phyloP scores from a whole-genome alignment of 2,113 vertebrate species.

The Ceyx margarethae region DNA sequence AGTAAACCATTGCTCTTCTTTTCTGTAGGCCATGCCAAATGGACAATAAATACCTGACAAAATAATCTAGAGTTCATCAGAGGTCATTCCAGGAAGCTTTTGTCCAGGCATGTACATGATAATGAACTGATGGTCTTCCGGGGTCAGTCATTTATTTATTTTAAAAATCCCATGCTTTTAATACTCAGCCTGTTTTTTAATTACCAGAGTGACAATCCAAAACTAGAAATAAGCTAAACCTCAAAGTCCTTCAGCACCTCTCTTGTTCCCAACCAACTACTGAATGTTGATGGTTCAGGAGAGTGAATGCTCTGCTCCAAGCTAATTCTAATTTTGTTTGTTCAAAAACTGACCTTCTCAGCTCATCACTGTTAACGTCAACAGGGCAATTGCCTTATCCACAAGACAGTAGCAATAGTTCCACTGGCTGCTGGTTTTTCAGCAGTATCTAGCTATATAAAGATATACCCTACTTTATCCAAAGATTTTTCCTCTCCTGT shows the following conservation, averaged over 20 bases:
- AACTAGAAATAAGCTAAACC: background rate
- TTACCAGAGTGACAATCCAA: background rate
- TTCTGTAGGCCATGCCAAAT: background rate
- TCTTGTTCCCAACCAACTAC: background rate
- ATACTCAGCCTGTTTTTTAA: background rate
- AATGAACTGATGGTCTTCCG: background rate
- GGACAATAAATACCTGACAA: slow-evolving; percentile 46
- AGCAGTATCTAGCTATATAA: background rate
- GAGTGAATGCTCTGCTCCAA: background rate
- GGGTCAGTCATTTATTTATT: background rate
- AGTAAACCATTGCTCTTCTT: background rate
- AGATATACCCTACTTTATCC: background rate
- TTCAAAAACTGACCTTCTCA: background rate
- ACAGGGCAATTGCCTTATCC: background rate
- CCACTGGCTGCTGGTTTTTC: background rate
- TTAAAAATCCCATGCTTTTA: background rate
- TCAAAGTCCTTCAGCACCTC: background rate
- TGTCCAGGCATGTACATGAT: background rate
- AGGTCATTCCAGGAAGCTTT: background rate
- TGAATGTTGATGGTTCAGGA: background rate
- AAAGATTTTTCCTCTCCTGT: background rate
- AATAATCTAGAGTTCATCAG: slow-evolving; percentile 22
- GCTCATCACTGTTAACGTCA: background rate
- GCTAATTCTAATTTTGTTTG: background rate
- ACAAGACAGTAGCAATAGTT: background rate